These are phyloP conservation scores for Macrotus californicus DNA, from an alignment of 2,113 vertebrate genomes.

Conservation along the genomic window DNA sequence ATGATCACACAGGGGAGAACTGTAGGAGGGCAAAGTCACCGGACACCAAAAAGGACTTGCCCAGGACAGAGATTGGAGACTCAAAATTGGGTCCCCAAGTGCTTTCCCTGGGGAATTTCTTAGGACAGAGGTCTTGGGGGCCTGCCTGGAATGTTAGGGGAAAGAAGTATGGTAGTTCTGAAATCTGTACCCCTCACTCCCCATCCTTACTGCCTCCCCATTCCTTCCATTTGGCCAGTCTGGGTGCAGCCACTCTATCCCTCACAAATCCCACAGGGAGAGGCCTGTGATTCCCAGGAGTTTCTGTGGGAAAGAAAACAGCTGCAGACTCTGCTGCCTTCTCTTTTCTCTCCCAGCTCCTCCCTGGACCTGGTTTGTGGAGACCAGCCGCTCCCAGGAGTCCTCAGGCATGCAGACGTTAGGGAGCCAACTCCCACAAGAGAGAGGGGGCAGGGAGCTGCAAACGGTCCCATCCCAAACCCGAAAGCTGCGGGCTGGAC, in stretches of 20 bases:
- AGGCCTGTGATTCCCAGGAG: not conserved
- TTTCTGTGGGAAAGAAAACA: conserved; percentile 33
- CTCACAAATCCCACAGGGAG: not conserved
- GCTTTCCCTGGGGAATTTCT: not conserved
- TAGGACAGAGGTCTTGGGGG: not conserved
- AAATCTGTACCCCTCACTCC: not conserved
- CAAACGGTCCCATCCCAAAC: not conserved
- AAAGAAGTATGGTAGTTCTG: not conserved
- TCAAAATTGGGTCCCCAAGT: not conserved
- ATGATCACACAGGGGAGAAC: not conserved
- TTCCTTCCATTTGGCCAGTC: not conserved
- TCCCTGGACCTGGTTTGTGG: not conserved
- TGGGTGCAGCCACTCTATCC: not conserved
- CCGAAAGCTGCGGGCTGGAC: not conserved
- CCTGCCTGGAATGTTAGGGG: not conserved
- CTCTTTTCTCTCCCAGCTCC: not conserved
- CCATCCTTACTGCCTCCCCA: accelerated
- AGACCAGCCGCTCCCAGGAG: not conserved
- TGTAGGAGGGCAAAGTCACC: not conserved
- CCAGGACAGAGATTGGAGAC: not conserved
- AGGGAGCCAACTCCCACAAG: not conserved
- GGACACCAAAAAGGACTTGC: not conserved
- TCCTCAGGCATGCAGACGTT: not conserved
- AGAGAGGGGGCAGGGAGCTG: not conserved
- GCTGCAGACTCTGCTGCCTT: not conserved